Evolutionary conservation across 1,140 invertebrate genomes (phyloP).

Genomic region (Lucilia sericata): DNA sequence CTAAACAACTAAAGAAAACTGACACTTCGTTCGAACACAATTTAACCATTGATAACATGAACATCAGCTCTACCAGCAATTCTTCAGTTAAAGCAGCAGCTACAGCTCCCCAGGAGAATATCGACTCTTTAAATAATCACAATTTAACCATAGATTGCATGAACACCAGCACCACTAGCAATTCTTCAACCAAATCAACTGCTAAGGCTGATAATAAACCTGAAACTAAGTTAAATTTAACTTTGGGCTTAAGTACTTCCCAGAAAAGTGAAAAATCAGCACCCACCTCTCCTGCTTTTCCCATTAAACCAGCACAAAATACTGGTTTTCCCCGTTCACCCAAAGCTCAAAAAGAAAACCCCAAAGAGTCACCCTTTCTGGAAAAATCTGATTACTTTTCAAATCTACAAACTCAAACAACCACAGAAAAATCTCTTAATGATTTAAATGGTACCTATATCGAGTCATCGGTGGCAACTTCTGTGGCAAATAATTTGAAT

Average conservation of each 20-base stretch:
- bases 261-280: slow-evolving; percentile 24
- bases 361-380: slow-evolving; percentile 29
- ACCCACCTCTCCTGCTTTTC: slow-evolving; percentile 57
- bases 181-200: background rate
- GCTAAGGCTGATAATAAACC: background rate
- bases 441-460: slow-evolving; percentile 12
- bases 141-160: background rate
- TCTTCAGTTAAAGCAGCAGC: background rate
- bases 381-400: slow-evolving; percentile 47
- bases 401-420: background rate
- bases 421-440: background rate
- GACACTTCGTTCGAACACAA: too few relatives aligned
- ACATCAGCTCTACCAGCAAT: too few relatives aligned
- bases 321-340: slow-evolving; percentile 59
- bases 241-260: slow-evolving; percentile 42
- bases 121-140: background rate
- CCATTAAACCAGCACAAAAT: slow-evolving; percentile 49
- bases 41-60: too few relatives aligned
- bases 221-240: slow-evolving; percentile 45
- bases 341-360: slow-evolving; percentile 1
- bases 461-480: background rate
- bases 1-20: too few relatives aligned
- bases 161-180: slow-evolving; percentile 4
- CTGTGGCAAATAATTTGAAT: background rate
- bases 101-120: background rate